Conservation (phyloP, 2,888 invertebrate genomes). For the Mesorhabditis spiculigera region DNA sequence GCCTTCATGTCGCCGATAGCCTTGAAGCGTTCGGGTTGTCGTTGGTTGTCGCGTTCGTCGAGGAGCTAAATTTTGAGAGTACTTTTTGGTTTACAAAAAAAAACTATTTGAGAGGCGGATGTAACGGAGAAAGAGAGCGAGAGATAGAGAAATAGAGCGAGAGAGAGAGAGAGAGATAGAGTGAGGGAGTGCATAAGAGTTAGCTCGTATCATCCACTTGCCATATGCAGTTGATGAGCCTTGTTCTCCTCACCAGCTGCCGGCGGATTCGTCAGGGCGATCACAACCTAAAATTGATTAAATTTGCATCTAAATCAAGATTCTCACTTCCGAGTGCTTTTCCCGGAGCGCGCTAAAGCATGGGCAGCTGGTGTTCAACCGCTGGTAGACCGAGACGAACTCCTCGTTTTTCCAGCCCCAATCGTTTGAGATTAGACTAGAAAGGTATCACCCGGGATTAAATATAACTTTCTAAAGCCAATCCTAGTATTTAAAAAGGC, state of each 20-base stretch:
- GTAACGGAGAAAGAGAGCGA: too few species aligned
- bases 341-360: constrained; percentile 32
- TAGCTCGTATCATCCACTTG: constrained; percentile 33
- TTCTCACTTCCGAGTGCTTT: background rate
- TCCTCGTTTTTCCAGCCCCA: constrained; percentile 53
- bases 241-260: constrained; percentile 29
- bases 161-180: too few species aligned
- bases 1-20: constrained; percentile 51
- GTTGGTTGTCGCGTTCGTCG: constrained; percentile 17
- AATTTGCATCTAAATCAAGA: background rate
- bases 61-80: constrained; percentile 21
- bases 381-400: constrained; percentile 41
- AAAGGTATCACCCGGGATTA: too few species aligned
- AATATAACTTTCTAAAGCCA: too few species aligned
- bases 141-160: too few species aligned
- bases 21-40: constrained; percentile 29
- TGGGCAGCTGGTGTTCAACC: constrained; percentile 23
- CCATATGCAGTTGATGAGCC: constrained; percentile 36
- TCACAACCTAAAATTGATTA: background rate
- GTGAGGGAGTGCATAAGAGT: too few species aligned
- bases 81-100: constrained; percentile 7
- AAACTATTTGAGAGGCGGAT: too few species aligned
- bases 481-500: too few species aligned
- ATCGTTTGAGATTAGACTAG: constrained; percentile 22
- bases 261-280: constrained; percentile 8